Evolutionary conservation across 1,140 invertebrate species (phyloP), one percentile per base, ranked within the genome.

Genomic region (Bombus confusus): DNA sequence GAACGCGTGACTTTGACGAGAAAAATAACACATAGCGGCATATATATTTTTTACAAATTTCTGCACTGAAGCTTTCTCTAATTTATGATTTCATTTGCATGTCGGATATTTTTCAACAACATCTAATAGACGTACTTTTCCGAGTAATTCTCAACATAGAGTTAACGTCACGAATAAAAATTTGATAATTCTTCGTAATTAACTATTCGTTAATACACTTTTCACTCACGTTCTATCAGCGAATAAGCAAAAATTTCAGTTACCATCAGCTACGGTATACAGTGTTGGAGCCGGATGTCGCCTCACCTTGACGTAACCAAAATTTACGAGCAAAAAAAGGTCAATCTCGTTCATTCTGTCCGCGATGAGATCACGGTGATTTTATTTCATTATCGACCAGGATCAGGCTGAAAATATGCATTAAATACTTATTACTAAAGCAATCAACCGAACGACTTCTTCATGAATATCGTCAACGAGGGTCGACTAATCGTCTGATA

Each of bases 401-500:
- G 34, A 76, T 83, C 18, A 68, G 25, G 28, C 28, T 31, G 2
- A 10, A 52, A 47, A 66, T 37, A 39, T 22, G 28, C 39, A 47
- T 52, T 52, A 76, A 83, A 18, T 52, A 34, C 15, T 66, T n/a
- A 47, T 52, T 79, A 37, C 66, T 31, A 31, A 39, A 43, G 1
- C 22, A 43, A 34, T 64, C 47, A n/a, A 9, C 28, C 12, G 18
- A 39, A 39, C 8, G 10, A 28, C 5, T 0, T 43, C 8, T 52
- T 57, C 37, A 12, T 13, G 41, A 34, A 13, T 25, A 28, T 62
- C 75, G 28, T 59, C 25, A 31, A n/a, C 10, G 3, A 28, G 8
- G 1, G 3, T 72, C n/a, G 9, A 31, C 6, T 68, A 83, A 83
- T 83, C 31, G 43, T 77, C 22, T 1, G 73, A 77, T 68, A 83